Conservation (phyloP, 37 sponge, comb jelly and placozoan species). For the Geodia barretti region DNA sequence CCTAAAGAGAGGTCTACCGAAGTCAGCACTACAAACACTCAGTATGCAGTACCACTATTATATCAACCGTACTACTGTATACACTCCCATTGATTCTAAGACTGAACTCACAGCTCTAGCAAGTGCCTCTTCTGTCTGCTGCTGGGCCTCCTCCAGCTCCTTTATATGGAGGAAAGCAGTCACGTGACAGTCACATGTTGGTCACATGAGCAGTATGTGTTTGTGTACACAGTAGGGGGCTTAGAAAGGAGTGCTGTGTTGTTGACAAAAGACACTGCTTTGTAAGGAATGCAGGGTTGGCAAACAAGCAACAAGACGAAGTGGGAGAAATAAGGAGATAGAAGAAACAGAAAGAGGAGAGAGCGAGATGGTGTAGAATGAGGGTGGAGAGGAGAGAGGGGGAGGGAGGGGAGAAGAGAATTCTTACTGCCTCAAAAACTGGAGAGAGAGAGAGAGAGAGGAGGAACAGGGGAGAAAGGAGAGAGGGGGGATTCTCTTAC, state of each 20-base stretch:
- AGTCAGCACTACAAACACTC: no score
- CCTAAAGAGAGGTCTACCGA: no score
- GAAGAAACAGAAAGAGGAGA: no score
- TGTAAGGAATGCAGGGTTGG: not conserved
- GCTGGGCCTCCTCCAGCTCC: conserved; percentile 30
- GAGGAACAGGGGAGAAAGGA: not conserved
- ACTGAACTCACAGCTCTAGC: not conserved
- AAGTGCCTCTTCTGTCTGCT: not conserved
- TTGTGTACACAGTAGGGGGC: no score
- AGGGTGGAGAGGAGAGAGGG: not conserved
- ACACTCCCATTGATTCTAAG: no score
- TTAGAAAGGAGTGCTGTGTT: no score
- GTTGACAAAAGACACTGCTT: not conserved
- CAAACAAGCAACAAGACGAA: not conserved
- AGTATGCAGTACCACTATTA: no score
- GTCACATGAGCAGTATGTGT: no score
- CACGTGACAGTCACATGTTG: not conserved
- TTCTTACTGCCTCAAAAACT: not conserved
- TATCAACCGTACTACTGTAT: no score
- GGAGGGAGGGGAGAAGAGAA: not conserved
- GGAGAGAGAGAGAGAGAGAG: not conserved
- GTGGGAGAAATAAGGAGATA: no score
- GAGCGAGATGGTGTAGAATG: no score
- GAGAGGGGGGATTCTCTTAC: conserved; percentile 8
- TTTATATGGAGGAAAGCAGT: not conserved